Percentiles rank a stretch among this genome's conserved stretches.
These are phyloP conservation scores for Drosophila neocordata DNA, from an alignment of 1,140 invertebrate genomes.

Conservation along the genomic window DNA sequence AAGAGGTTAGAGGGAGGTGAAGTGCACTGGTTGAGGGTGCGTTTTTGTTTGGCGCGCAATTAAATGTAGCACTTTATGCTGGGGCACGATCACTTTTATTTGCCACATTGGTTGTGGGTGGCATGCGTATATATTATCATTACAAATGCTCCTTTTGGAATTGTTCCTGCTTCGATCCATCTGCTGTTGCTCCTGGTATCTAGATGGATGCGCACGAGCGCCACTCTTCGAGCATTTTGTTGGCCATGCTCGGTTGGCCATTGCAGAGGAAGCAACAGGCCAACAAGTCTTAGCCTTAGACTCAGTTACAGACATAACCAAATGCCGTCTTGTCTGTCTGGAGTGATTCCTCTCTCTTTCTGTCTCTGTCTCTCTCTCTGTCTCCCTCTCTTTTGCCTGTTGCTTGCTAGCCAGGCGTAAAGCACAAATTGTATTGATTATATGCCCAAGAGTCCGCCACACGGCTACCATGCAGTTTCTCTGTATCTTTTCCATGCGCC, in stretches of 20 bases:
- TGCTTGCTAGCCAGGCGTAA: constrained; percentile 41
- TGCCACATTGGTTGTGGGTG: constrained; percentile 30
- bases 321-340: constrained; percentile 7
- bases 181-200: background rate
- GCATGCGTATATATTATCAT: constrained; percentile 42
- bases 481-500: constrained; percentile 46
- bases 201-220: constrained; percentile 52
- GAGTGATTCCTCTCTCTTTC: background rate
- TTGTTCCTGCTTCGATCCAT: background rate
- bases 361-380: background rate
- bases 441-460: constrained; percentile 28
- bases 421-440: constrained; percentile 70
- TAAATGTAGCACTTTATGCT: constrained; percentile 69
- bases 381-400: constrained; percentile 18
- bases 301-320: background rate
- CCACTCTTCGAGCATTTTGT: constrained; percentile 15
- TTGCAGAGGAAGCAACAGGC: constrained; percentile 12
- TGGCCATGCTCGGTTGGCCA: constrained; percentile 17
- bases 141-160: background rate
- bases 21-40: background rate
- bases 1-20: too few relatives aligned
- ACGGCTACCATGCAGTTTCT: constrained; percentile 54
- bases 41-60: constrained; percentile 49
- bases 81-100: constrained; percentile 41
- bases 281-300: background rate